These are phyloP conservation scores for Melanchra persicariae DNA, from an alignment of 2,888 invertebrate species.

Conservation along the genomic window DNA sequence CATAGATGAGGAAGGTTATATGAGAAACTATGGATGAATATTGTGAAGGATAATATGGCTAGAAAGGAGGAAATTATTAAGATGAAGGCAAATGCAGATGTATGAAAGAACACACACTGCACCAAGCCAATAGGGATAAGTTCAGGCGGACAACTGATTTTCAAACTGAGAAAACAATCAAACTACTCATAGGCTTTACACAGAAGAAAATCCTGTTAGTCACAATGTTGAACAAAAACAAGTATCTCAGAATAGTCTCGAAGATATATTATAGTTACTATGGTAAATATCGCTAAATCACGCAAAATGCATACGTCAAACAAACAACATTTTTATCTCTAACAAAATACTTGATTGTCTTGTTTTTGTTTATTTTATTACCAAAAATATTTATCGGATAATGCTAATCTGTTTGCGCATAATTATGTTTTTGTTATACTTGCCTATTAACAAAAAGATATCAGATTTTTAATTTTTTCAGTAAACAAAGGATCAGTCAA, in stretches of 20 bases:
- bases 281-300: neutral
- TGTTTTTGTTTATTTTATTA: slow-evolving; percentile 34
- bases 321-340: slow-evolving; percentile 32
- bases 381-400: slow-evolving; percentile 31
- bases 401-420: slow-evolving; percentile 9
- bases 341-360: slow-evolving; percentile 9
- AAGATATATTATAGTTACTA: neutral
- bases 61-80: neutral
- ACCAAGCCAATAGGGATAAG: no score
- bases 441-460: slow-evolving; percentile 7
- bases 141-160: neutral
- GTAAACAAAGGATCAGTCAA: neutral
- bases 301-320: slow-evolving; percentile 2
- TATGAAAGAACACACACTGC: no score
- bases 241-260: slow-evolving; percentile 10
- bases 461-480: neutral
- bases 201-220: neutral
- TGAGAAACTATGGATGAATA: neutral
- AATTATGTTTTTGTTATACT: slow-evolving; percentile 33
- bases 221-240: neutral
- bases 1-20: neutral
- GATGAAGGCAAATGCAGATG: neutral
- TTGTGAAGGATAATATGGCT: neutral
- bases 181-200: neutral
- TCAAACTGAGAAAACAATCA: slow-evolving; percentile 7